A percentile compares a stretch with the other conserved stretches of the same genome.
Conservation (phyloP, 2,888 invertebrate species). For the Leptodirus hochenwartii region DNA sequence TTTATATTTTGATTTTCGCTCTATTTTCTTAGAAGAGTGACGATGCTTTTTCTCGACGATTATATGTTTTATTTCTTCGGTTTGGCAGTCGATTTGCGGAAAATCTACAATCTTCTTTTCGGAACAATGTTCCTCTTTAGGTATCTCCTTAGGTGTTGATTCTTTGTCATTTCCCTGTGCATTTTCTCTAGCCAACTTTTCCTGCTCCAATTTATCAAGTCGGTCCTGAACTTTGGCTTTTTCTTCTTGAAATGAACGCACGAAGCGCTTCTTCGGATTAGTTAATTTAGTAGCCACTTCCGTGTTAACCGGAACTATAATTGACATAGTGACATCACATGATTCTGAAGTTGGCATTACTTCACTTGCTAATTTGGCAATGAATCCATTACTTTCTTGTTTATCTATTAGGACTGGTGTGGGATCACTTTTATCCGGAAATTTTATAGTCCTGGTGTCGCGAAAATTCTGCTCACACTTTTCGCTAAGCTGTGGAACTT, state of each 20-base stretch:
- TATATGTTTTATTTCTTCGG: too few species aligned
- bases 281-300: constrained; percentile 20
- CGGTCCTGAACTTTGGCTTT: too few species aligned
- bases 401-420: constrained; percentile 2
- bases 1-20: too few species aligned
- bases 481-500: constrained; percentile 26
- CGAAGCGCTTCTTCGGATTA: constrained; percentile 26
- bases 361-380: too few species aligned
- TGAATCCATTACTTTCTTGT: too few species aligned
- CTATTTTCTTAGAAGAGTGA: too few species aligned
- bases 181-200: constrained; percentile 1
- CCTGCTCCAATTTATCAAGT: constrained; percentile 1
- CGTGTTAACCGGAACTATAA: constrained; percentile 6
- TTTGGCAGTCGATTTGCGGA: too few species aligned
- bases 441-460: constrained; percentile 22
- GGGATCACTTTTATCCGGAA: constrained; percentile 20
- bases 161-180: constrained; percentile 4
- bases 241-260: constrained; percentile 26
- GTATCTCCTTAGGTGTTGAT: not conserved
- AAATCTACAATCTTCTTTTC: constrained; percentile 2
- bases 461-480: constrained; percentile 26
- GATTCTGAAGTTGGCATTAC: constrained; percentile 3
- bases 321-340: constrained; percentile 1
- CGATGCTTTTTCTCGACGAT: too few species aligned
- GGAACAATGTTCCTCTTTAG: constrained; percentile 2